These are phyloP conservation scores for Triplophysa siluroides DNA, from an alignment of 2,113 vertebrate genomes.

Conservation along the genomic window DNA sequence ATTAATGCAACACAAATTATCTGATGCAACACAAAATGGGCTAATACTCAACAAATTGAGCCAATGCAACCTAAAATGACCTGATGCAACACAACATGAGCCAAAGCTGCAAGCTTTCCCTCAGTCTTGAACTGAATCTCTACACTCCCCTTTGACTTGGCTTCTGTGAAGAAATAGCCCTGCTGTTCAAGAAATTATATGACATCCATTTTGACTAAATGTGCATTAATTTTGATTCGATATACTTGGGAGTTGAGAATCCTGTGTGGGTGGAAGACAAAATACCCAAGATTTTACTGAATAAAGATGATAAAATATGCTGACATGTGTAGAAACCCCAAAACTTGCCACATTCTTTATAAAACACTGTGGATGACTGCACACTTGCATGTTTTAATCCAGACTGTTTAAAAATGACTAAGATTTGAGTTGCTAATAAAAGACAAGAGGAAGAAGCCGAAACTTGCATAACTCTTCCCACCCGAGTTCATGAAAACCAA, in stretches of 20 bases:
- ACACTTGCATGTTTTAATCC: background rate
- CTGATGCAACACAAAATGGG: too few relatives aligned
- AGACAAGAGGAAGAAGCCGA: slow-evolving; percentile 10
- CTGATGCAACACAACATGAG: too few relatives aligned
- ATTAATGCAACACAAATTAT: too few relatives aligned
- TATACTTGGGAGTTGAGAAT: background rate
- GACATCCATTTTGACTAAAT: background rate
- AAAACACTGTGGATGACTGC: slow-evolving; percentile 6
- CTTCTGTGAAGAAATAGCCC: background rate
- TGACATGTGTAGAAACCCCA: background rate
- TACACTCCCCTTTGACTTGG: too few relatives aligned
- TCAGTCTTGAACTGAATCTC: too few relatives aligned
- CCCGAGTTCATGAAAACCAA: slow-evolving; percentile 28
- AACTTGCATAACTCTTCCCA: slow-evolving; percentile 30
- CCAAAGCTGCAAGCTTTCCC: too few relatives aligned
- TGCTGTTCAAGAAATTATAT: background rate
- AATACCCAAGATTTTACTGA: background rate
- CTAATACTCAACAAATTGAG: too few relatives aligned
- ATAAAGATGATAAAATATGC: background rate
- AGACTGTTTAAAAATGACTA: background rate
- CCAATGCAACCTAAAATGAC: too few relatives aligned
- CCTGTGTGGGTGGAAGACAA: background rate
- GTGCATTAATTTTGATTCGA: background rate
- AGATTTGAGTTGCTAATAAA: background rate
- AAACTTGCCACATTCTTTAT: background rate